phyloP scores from a whole-genome alignment of 2,113 vertebrate species.

The Bubo bubo region DNA sequence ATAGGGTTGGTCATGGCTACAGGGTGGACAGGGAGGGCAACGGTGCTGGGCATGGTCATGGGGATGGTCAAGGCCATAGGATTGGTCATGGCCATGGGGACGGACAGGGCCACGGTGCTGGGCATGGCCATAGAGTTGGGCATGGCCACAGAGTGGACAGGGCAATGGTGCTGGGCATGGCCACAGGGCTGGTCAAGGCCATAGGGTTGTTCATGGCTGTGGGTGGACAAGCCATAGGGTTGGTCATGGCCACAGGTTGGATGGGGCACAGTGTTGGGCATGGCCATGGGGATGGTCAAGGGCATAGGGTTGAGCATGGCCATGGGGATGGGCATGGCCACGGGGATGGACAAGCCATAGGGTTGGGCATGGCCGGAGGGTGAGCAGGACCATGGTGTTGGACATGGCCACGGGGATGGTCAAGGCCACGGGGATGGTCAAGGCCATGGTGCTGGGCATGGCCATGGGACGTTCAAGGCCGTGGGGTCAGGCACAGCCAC shows the following conservation, averaged over 20 bases:
- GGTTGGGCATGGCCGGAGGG: not conserved
- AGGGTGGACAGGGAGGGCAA: too few relatives aligned
- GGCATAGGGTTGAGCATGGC: too few relatives aligned
- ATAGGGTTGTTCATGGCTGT: accelerated
- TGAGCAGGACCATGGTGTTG: not conserved
- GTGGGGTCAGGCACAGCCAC: accelerated
- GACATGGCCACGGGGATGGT: not conserved
- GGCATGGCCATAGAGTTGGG: accelerated
- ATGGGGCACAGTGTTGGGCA: accelerated
- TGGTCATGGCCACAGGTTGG: too few relatives aligned
- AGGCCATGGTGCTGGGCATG: accelerated
- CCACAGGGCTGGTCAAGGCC: accelerated
- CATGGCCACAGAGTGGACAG: not conserved
- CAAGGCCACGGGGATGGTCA: not conserved
- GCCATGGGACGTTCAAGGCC: accelerated
- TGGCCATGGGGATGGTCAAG: not conserved
- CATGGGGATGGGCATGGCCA: accelerated
- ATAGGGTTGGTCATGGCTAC: too few relatives aligned
- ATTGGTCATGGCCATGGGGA: accelerated
- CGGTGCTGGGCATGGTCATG: not conserved
- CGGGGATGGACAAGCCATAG: not conserved
- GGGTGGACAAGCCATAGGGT: accelerated
- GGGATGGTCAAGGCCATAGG: not conserved
- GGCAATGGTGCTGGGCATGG: accelerated
- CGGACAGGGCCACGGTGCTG: too few relatives aligned